Base-by-base conservation (phyloP, 2,797 vertebrate species). In the Serranus cabrilla region DNA sequence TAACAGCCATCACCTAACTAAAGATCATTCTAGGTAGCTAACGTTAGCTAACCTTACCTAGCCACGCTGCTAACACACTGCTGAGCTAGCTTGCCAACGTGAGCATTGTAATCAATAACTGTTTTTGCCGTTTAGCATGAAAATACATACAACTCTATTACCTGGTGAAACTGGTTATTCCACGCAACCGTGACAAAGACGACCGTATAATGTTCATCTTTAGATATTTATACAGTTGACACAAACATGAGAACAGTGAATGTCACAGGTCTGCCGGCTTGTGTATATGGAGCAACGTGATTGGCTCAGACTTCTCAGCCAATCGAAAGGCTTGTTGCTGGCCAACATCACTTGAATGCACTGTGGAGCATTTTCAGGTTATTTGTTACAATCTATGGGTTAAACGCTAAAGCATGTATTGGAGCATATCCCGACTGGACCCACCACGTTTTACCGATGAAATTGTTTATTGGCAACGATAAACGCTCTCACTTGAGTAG, bases 181-280 rank as follows among this genome's bases (percentile, higher is more conserved):
- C 82, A 4, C 82, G 34, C 31, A 95, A 74, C 6, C 89, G 72
- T 13, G 71, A 84, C 37, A 94, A 66, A 16, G 86, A 81, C 10
- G 85, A 71, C 1, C 84, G 23, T 14, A 94, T 61, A 1, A 74
- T 10, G 56, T 89, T 95, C 93, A 95, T 95, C 73, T 80, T 87
- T 10, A 46, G n/a, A 51, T 64, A 59, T 68, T 56, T 21, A 58
- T 0, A 52, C 14, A 50, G 16, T 63, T 17, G 50, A 68, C 52
- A 54, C 17, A 55, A 18, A 61, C 63, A 80, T 67, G 18, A 9
- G 42, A 11, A 49, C 27, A 20, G 2, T 82, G 86, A 92, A 93
- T 79, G 91, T 93, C 91, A 92, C 52, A 13, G 20, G 37, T 34
- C 62, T 58, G 40, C 16, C 7, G 23, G 12, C 18, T 17, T 50